These are phyloP conservation scores for Drosophila emarginata DNA, from an alignment of 2,888 invertebrate genomes.

Conservation along the genomic window DNA sequence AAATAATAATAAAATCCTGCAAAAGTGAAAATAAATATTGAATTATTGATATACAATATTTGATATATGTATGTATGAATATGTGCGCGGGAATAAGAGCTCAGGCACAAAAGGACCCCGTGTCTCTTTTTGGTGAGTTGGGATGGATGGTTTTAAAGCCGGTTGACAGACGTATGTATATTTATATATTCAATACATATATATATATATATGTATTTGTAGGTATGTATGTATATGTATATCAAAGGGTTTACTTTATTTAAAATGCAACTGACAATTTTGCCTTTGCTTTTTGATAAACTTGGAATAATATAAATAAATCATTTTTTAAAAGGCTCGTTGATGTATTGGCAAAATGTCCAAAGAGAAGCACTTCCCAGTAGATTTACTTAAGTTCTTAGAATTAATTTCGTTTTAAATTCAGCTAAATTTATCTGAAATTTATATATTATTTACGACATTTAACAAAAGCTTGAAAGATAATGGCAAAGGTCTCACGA, in stretches of 20 bases:
- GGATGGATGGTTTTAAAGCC: constrained; percentile 14
- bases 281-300: constrained; percentile 40
- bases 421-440: neutral
- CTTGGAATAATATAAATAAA: constrained; percentile 49
- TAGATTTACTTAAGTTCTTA: neutral
- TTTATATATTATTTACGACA: too few relatives aligned
- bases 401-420: neutral
- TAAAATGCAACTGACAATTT: constrained; percentile 61
- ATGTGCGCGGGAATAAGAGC: constrained; percentile 8
- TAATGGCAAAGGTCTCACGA: too few relatives aligned
- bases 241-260: constrained; percentile 58
- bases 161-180: constrained; percentile 26
- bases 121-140: constrained; percentile 5
- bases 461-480: too few relatives aligned
- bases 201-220: constrained; percentile 7
- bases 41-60: constrained; percentile 73
- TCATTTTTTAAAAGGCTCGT: constrained; percentile 38
- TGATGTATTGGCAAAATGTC: constrained; percentile 5
- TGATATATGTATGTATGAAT: constrained; percentile 21
- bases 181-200: neutral
- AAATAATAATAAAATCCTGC: constrained; percentile 4
- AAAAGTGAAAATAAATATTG: constrained; percentile 70
- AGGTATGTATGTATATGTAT: constrained; percentile 10
- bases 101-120: constrained; percentile 10
- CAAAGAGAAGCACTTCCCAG: neutral